These are phyloP conservation scores for Drosophila auraria DNA, from an alignment of 1,140 invertebrate species.

Conservation along the genomic window DNA sequence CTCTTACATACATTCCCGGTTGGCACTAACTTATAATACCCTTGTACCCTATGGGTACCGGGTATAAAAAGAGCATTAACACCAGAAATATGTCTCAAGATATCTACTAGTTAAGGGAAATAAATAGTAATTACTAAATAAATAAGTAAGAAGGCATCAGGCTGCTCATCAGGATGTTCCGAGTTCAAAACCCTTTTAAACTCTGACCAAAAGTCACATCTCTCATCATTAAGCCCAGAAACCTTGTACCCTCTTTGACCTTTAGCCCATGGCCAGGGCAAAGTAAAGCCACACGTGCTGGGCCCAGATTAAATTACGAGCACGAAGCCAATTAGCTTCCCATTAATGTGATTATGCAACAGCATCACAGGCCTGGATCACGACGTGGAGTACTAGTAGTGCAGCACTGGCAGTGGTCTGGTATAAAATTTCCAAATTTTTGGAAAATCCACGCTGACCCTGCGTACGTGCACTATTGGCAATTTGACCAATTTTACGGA, in stretches of 20 bases:
- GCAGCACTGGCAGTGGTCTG: too few species aligned
- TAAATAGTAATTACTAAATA: not conserved
- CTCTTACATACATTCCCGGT: too few species aligned
- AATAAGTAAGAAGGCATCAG: not conserved
- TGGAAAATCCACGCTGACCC: not conserved
- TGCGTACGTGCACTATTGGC: too few species aligned
- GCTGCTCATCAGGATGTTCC: too few species aligned
- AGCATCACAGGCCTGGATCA: not conserved
- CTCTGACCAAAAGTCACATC: not conserved
- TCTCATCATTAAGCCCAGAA: not conserved
- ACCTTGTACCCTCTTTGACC: too few species aligned
- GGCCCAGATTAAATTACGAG: constrained; percentile 22
- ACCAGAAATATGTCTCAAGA: too few species aligned
- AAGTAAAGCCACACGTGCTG: constrained; percentile 7
- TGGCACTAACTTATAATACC: too few species aligned
- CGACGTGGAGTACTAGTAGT: not conserved
- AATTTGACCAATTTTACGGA: too few species aligned
- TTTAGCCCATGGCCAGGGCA: not conserved
- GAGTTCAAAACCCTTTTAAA: not conserved
- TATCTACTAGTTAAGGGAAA: too few species aligned
- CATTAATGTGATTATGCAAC: constrained; percentile 26
- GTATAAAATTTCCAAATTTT: constrained; percentile 15
- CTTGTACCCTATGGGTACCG: too few species aligned
- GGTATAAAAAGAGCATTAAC: too few species aligned
- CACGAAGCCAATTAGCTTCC: not conserved